phyloP scores from a whole-genome alignment of 2,113 vertebrate species.

The Apteryx mantelli region DNA sequence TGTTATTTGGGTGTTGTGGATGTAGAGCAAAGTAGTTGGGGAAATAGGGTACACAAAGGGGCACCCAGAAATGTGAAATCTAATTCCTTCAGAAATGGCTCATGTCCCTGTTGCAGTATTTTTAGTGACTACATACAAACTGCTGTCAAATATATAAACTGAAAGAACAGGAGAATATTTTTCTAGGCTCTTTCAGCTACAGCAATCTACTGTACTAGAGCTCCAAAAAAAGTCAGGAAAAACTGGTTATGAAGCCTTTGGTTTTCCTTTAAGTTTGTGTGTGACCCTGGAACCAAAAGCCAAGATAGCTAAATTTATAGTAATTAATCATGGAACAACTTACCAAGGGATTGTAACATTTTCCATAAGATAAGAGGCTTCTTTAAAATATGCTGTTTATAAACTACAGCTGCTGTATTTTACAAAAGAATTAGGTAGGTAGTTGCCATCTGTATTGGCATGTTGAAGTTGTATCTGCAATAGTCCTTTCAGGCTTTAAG shows the following conservation, averaged over 20 bases:
- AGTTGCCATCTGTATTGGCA: neutral
- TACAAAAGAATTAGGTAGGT: neutral
- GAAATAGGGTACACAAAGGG: neutral
- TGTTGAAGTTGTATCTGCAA: neutral
- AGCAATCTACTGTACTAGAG: neutral
- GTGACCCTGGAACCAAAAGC: neutral
- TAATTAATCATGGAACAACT: neutral
- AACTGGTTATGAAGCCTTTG: neutral
- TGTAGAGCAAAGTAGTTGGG: neutral
- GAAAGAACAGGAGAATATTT: neutral
- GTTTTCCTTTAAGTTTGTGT: neutral
- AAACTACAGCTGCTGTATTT: neutral
- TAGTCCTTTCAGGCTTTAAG: neutral
- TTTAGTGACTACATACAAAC: neutral
- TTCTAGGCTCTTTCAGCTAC: neutral
- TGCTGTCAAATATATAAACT: neutral
- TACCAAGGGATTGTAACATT: neutral
- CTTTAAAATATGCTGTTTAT: neutral
- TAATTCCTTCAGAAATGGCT: neutral
- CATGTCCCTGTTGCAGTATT: neutral
- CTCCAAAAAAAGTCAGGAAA: neutral
- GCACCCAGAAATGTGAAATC: neutral
- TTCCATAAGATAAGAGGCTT: neutral
- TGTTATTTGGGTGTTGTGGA: neutral
- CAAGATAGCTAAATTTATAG: constrained; percentile 5